phyloP scores from a whole-genome alignment of 2,888 invertebrate genomes.

The Caenorhabditis becei region DNA sequence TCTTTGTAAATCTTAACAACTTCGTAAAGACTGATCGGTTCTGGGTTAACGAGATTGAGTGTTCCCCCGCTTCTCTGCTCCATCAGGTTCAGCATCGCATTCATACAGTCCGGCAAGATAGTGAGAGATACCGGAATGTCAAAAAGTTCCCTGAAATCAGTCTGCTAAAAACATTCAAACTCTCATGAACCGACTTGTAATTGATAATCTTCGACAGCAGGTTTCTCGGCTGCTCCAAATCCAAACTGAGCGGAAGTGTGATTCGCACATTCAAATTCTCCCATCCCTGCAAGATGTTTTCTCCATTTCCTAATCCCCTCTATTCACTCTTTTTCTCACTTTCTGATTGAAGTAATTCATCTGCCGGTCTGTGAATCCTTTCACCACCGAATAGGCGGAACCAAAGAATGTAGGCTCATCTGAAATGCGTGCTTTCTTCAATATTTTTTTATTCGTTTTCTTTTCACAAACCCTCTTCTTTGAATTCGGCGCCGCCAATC shows the following conservation, averaged over 20 bases:
- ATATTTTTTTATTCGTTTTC: conserved; percentile 6
- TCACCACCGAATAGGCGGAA: conserved; percentile 80
- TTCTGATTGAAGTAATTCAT: conserved; percentile 70
- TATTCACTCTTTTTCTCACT: conserved; percentile 8
- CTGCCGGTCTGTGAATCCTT: conserved; percentile 79
- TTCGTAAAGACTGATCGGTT: conserved; percentile 77
- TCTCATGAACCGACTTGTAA: conserved; percentile 71
- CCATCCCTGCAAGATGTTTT: conserved; percentile 52
- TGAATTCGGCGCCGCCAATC: conserved; percentile 77
- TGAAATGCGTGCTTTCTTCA: conserved; percentile 47
- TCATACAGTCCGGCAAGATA: conserved; percentile 79
- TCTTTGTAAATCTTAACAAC: conserved; percentile 79
- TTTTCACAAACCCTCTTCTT: conserved; percentile 69
- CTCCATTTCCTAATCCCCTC: not conserved
- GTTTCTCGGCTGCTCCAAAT: conserved; percentile 77
- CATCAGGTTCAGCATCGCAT: conserved; percentile 78
- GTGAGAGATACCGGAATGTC: conserved; percentile 81
- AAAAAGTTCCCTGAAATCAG: conserved; percentile 75
- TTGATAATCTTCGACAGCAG: conserved; percentile 78
- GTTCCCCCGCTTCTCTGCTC: conserved; percentile 75
- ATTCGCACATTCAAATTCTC: conserved; percentile 80
- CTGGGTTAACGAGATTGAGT: conserved; percentile 80
- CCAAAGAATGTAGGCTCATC: conserved; percentile 80
- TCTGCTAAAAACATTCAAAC: not conserved
- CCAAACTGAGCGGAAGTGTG: conserved; percentile 78